phyloP scores from a whole-genome alignment of 1,140 invertebrate species.

The Caenorhabditis latens region DNA sequence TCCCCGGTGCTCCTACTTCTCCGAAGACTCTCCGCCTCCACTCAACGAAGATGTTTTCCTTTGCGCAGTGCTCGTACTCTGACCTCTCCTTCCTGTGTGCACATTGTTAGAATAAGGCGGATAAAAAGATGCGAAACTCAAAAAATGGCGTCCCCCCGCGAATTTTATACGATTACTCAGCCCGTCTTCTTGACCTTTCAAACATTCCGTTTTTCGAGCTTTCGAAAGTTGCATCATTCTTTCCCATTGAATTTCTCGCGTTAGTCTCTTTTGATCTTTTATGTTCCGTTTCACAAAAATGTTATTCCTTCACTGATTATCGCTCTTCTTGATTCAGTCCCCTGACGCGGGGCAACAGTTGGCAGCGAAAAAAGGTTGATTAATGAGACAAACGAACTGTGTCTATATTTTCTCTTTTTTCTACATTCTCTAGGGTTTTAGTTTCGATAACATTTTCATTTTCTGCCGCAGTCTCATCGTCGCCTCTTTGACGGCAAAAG shows the following conservation, averaged over 20 bases:
- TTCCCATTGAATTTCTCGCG: no score
- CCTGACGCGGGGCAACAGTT: not conserved
- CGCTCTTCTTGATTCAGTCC: not conserved
- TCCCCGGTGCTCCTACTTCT: constrained; percentile 37
- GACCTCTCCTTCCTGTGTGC: constrained; percentile 54
- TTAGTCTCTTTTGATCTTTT: not conserved
- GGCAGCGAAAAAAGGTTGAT: constrained; percentile 20
- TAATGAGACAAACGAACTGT: constrained; percentile 17
- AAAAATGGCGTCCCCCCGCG: not conserved
- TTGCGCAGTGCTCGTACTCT: constrained; percentile 49
- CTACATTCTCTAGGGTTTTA: not conserved
- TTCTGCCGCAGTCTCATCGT: constrained; percentile 14
- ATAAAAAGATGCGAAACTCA: not conserved
- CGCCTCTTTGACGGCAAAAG: not conserved
- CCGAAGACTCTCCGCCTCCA: not conserved
- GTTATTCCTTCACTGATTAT: not conserved
- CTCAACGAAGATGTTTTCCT: constrained; percentile 49
- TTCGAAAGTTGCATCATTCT: no score
- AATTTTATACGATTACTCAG: not conserved
- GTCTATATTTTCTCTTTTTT: constrained; percentile 5
- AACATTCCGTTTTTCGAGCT: not conserved
- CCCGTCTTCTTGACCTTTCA: not conserved
- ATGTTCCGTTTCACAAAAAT: not conserved
- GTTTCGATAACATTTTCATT: constrained; percentile 22
- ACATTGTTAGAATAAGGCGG: not conserved